Evolutionary conservation across 2,113 vertebrate species (phyloP), one percentile per base, ranked within the genome.

Genomic region (Poeciliopsis occidentalis): DNA sequence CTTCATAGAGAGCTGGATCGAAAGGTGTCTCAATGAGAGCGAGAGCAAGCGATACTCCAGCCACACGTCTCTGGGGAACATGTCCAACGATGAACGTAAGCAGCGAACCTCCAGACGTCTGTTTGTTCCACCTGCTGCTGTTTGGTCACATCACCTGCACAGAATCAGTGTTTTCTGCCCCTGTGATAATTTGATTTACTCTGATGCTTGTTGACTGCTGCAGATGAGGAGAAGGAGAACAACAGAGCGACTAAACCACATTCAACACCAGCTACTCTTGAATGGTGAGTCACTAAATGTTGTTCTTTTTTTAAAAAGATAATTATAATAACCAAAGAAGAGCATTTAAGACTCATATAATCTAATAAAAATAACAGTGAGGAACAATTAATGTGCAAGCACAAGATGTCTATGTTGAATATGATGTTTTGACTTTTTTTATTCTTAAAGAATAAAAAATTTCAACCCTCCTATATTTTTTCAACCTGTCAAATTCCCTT

Each of bases 191-290:
- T 51, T 75, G 12, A 79, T 76, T 66, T 73, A 61, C 17, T 19
- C 31, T 22, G 64, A 41, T 57, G 44, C 78, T 34, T 87, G 72
- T 51, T 76, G 60, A 47, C 3, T 79, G 27, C 89, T 81, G 74
- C 94, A 99, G 98, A 99, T 94, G 98, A 99, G 87, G 98, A 99
- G 90, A 99, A 99, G 89, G 98, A 99, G 95, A 99, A 99, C 85
- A 97, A 97, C 86, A 94, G 97, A 95, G 98, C 97, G 67, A 98
- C 97, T 0, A 99, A 99, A 93, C 96, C 96, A 2, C 98, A 99
- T 92, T 99, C 98, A 6, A 99, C 98, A 71, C 98, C 98, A 61
- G 98, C 98, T 29, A 99, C 98, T 67, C 93, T 99, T 80, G 96
- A 99, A 93, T 99, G 98, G 98, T 99, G 93, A 95, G 95, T 86